Percentiles rank a stretch among this genome's conserved stretches.
Conservation (phyloP, 2,113 vertebrate genomes). For the Laticauda laticaudata region DNA sequence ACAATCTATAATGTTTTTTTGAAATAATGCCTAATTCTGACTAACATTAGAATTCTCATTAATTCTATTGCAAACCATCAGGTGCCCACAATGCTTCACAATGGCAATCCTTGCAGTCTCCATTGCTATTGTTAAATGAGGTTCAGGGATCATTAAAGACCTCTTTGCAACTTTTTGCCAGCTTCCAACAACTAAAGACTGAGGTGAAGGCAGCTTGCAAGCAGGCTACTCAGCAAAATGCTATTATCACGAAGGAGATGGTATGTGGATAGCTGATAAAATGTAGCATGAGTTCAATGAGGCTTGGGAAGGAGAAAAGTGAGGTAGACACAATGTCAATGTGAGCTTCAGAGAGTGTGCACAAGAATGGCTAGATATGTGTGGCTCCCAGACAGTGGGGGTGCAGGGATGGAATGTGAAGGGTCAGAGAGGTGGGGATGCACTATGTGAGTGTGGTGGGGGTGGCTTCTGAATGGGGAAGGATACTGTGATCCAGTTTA, state of each 20-base stretch:
- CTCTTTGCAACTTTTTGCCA: not conserved
- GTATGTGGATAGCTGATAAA: not conserved
- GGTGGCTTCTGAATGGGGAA: not conserved
- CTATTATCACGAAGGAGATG: not conserved
- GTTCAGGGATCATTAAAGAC: not conserved
- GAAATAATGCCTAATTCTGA: not conserved
- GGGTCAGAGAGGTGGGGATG: not conserved
- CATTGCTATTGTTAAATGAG: not conserved
- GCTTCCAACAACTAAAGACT: not conserved
- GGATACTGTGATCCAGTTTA: not conserved
- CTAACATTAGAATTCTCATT: not conserved
- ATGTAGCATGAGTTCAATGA: not conserved
- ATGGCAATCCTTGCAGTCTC: not conserved
- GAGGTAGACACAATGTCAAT: not conserved
- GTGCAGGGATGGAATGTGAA: not conserved
- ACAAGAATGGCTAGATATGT: not conserved
- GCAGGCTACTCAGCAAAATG: not conserved
- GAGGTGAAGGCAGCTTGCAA: not conserved
- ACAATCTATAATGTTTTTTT: not conserved
- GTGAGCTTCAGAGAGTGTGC: not conserved
- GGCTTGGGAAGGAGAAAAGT: not conserved
- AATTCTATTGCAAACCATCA: not conserved
- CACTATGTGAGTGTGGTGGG: not conserved
- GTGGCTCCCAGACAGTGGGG: not conserved
- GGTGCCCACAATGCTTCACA: not conserved